Evolutionary conservation across 2,888 invertebrate species (phyloP).

Genomic region (Mythimna pallens): DNA sequence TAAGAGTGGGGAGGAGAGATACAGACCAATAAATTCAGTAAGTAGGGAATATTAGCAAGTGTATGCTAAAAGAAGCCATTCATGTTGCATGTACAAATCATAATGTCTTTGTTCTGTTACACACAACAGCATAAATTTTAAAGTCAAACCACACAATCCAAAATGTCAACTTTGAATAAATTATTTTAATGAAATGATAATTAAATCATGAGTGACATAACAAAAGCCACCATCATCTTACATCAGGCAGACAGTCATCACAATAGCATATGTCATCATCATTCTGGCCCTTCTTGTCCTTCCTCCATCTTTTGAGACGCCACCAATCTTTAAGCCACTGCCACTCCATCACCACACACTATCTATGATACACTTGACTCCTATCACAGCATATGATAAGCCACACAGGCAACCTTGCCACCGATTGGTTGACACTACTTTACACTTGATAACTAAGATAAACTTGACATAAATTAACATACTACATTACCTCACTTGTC

Average conservation of each 20-base stretch:
- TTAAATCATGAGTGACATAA: constrained; percentile 54
- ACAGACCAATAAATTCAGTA: constrained; percentile 35
- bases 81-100: constrained; percentile 36
- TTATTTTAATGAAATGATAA: constrained; percentile 49
- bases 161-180: constrained; percentile 52
- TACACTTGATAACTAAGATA: constrained; percentile 84
- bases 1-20: constrained; percentile 32
- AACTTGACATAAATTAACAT: constrained; percentile 87
- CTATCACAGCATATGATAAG: constrained; percentile 80
- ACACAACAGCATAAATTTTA: constrained; percentile 45
- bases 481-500: constrained; percentile 87
- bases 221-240: constrained; percentile 73
- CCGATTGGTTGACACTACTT: constrained; percentile 80
- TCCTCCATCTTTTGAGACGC: constrained; percentile 93
- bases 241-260: constrained; percentile 93
- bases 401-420: constrained; percentile 74
- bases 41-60: constrained; percentile 41
- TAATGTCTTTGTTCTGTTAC: constrained; percentile 38
- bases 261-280: constrained; percentile 94
- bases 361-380: constrained; percentile 70
- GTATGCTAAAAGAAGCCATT: constrained; percentile 45
- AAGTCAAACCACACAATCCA: constrained; percentile 34
- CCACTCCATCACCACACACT: constrained; percentile 92
- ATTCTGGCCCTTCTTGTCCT: constrained; percentile 88
- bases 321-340: constrained; percentile 95